Conservation (phyloP, 2,888 invertebrate genomes). For the Peribatodes rhomboidaria region DNA sequence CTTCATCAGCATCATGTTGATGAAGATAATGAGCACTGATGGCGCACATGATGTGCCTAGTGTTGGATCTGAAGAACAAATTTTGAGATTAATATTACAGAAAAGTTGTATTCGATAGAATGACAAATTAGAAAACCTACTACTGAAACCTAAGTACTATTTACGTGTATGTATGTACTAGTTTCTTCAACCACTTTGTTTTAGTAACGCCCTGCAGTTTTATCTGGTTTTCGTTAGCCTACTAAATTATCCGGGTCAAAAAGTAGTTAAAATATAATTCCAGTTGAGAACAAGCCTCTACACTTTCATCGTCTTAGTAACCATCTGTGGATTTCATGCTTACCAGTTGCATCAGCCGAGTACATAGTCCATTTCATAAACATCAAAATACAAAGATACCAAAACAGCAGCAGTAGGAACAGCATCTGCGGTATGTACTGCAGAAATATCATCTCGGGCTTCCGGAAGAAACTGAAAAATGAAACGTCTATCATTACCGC, state of each 20-base stretch:
- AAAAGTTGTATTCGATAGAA: no score
- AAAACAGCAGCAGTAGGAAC: conserved; percentile 89
- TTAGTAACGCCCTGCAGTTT: no score
- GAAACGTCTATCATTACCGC: conserved; percentile 28
- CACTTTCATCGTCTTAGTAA: no score
- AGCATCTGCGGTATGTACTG: conserved; percentile 91
- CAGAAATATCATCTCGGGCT: conserved; percentile 81
- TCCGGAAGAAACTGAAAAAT: conserved; percentile 80
- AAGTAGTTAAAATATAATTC: no score
- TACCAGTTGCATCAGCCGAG: conserved; percentile 74
- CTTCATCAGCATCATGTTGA: conserved; percentile 92
- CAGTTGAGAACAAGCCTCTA: no score
- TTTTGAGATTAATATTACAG: neutral
- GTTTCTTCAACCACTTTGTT: no score
- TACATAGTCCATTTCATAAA: conserved; percentile 90
- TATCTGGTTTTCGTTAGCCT: no score
- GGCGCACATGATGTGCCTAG: conserved; percentile 89
- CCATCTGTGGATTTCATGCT: conserved; percentile 22
- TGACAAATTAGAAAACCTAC: no score
- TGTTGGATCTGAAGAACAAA: conserved; percentile 68
- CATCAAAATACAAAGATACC: conserved; percentile 89
- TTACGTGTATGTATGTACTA: no score
- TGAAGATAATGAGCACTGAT: conserved; percentile 92
- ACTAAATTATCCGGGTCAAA: no score
- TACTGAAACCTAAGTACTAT: no score